These are phyloP conservation scores for Lasioglossum pauxillum DNA, from an alignment of 2,888 invertebrate species.

Conservation along the genomic window DNA sequence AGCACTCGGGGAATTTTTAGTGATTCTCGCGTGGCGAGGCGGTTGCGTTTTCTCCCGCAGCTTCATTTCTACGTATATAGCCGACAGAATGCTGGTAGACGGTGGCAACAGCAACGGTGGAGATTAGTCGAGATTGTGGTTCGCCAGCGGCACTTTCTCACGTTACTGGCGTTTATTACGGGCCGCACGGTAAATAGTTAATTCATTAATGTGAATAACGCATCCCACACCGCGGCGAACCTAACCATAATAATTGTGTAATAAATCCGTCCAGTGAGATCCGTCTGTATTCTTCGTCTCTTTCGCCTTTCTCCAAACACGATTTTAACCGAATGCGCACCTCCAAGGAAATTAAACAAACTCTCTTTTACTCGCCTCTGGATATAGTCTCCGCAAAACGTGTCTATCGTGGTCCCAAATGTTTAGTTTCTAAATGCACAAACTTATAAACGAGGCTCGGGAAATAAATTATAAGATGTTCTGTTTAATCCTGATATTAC, in stretches of 20 bases:
- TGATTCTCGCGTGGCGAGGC: not conserved
- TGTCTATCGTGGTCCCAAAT: not conserved
- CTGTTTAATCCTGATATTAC: no score
- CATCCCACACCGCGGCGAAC: slow-evolving; percentile 17
- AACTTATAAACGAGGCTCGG: not conserved
- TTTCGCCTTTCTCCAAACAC: not conserved
- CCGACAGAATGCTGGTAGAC: slow-evolving; percentile 9
- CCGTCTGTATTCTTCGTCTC: not conserved
- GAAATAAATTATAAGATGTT: no score
- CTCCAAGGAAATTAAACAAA: not conserved
- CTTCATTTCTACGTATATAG: slow-evolving; percentile 24
- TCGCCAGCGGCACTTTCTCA: slow-evolving; percentile 58
- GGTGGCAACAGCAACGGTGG: slow-evolving; percentile 37
- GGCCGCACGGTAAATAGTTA: slow-evolving; percentile 39
- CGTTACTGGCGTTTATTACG: slow-evolving; percentile 54
- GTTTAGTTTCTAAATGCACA: not conserved
- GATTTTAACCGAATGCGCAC: not conserved
- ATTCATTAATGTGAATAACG: slow-evolving; percentile 58
- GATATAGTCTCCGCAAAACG: not conserved
- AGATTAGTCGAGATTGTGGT: slow-evolving; percentile 60
- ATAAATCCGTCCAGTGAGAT: slow-evolving; percentile 28
- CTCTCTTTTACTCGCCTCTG: not conserved
- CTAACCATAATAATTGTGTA: slow-evolving; percentile 39
- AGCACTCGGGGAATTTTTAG: slow-evolving; percentile 4
- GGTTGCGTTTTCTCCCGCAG: not conserved